Conservation (phyloP, 2,797 vertebrate genomes). For the Melanotaenia trifasciata region DNA sequence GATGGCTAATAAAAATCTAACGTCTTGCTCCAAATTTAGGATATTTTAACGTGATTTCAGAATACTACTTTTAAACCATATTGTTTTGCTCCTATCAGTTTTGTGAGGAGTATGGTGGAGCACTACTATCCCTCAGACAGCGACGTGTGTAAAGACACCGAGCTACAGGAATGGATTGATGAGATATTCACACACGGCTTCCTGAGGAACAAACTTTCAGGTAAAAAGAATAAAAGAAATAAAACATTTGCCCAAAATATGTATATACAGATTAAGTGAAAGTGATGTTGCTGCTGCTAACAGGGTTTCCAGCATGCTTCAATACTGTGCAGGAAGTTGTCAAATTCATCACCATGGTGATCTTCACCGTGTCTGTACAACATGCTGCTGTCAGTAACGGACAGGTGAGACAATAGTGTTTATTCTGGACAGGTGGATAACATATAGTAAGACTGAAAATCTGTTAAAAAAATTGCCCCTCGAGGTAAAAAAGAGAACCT, state of each 20-base stretch:
- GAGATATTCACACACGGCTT: constrained; percentile 29
- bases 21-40: not conserved
- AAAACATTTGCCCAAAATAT: not conserved
- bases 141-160: constrained; percentile 8
- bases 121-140: constrained; percentile 22
- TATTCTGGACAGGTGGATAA: not conserved
- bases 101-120: constrained; percentile 25
- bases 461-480: not conserved
- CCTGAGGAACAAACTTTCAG: constrained; percentile 15
- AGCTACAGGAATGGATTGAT: constrained; percentile 33
- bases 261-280: not conserved
- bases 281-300: not conserved
- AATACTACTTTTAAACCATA: not conserved
- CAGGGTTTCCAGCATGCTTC: constrained; percentile 64
- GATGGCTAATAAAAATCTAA: no score
- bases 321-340: constrained; percentile 54
- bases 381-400: constrained; percentile 73
- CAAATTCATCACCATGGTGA: constrained; percentile 77
- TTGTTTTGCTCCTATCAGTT: constrained; percentile 9
- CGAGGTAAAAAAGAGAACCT: no score
- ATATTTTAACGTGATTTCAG: rapidly evolving
- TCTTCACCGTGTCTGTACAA: constrained; percentile 73
- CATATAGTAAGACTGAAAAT: not conserved
- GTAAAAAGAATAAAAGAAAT: not conserved
- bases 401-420: constrained; percentile 55